Evolutionary conservation across 2,113 vertebrate genomes (phyloP).

Genomic region (Tachysurus vachellii): DNA sequence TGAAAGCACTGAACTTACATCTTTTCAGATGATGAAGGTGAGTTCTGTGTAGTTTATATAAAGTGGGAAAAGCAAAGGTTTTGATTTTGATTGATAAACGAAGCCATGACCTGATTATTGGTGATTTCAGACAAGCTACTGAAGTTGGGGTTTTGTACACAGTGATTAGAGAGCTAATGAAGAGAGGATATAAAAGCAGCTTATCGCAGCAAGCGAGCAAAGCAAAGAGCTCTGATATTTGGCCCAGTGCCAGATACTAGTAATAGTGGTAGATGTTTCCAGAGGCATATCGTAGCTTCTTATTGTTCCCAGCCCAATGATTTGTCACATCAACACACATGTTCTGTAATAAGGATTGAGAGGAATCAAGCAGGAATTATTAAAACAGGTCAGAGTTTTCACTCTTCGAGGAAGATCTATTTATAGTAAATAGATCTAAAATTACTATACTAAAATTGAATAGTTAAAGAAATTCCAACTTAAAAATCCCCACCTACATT

Average conservation of each 20-base stretch:
- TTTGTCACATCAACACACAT: conserved; percentile 42
- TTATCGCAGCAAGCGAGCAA: conserved; percentile 39
- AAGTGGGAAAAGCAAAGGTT: conserved; percentile 25
- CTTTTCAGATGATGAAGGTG: conserved; percentile 17
- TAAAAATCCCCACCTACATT: neutral
- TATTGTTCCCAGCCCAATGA: conserved; percentile 45
- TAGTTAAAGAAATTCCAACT: neutral
- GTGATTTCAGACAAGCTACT: conserved; percentile 40
- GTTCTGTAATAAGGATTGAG: conserved; percentile 38
- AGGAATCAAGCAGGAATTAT: conserved; percentile 39
- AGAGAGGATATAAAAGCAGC: conserved; percentile 48
- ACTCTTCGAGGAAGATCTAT: neutral
- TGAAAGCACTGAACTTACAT: conserved; percentile 19
- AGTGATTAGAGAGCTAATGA: conserved; percentile 55
- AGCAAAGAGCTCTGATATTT: conserved; percentile 43
- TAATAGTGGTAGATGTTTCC: conserved; percentile 38
- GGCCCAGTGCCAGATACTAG: conserved; percentile 28
- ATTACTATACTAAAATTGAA: conserved; percentile 1
- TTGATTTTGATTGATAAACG: conserved; percentile 30
- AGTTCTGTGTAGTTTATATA: conserved; percentile 32
- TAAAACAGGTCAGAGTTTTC: conserved; percentile 17
- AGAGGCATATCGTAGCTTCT: conserved; percentile 28
- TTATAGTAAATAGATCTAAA: neutral
- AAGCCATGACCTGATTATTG: conserved; percentile 43
- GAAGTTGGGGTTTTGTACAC: conserved; percentile 30